Percentiles rank a stretch among this genome's conserved stretches.
Evolutionary conservation across 1,140 invertebrate species (phyloP).

Genomic region (Asbolus verrucosus): DNA sequence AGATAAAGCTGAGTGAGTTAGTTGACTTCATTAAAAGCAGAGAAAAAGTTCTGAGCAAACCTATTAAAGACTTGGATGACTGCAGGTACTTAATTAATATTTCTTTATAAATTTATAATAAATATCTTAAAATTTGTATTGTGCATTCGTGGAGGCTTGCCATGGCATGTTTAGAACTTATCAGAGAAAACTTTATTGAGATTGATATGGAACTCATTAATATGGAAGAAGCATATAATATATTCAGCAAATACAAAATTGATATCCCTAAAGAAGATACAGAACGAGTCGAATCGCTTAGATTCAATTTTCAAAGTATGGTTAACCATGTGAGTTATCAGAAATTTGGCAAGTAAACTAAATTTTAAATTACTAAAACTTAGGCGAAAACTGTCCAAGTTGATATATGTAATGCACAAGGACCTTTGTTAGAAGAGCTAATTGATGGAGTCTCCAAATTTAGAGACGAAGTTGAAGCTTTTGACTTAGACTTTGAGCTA

Average conservation of each 20-base stretch:
- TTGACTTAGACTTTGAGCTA: conserved; percentile 79
- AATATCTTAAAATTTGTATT: conserved; percentile 13
- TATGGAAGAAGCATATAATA: conserved; percentile 84
- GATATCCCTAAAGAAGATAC: conserved; percentile 81
- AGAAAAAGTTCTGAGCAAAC: conserved; percentile 73
- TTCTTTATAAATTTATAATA: too few species aligned
- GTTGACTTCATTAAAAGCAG: conserved; percentile 78
- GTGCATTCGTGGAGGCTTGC: conserved; percentile 67
- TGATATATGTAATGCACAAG: conserved; percentile 81
- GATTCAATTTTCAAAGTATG: conserved; percentile 83
- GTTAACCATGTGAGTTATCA: conserved; percentile 73
- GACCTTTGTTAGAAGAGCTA: conserved; percentile 78
- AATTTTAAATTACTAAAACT: conserved; percentile 15
- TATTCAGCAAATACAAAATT: conserved; percentile 78
- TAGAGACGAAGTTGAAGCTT: conserved; percentile 75
- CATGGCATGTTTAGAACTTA: conserved; percentile 80
- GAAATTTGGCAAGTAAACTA: background rate
- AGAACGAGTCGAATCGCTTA: conserved; percentile 80
- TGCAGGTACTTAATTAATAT: conserved; percentile 64
- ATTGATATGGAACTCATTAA: conserved; percentile 80
- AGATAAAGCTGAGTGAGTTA: conserved; percentile 73
- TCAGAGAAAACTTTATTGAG: conserved; percentile 80
- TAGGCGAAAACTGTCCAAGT: conserved; percentile 79
- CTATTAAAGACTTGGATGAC: conserved; percentile 80
- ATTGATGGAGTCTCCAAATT: conserved; percentile 78